Percentiles rank a stretch among this genome's conserved stretches.
Evolutionary conservation across 2,888 invertebrate genomes (phyloP).

Genomic region (Nemotelus pantherinus): DNA sequence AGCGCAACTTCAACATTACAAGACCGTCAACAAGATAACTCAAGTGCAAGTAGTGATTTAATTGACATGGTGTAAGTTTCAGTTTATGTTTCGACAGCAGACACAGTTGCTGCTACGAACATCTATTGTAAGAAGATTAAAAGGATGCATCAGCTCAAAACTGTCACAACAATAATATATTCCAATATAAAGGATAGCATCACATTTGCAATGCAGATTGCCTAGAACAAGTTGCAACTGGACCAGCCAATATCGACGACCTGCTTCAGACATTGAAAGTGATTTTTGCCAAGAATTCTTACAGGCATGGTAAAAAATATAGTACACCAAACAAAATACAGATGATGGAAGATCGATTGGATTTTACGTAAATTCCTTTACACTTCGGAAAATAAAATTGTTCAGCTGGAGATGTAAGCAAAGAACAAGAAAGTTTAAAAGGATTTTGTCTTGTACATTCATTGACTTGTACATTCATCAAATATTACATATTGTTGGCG

Average conservation of each 20-base stretch:
- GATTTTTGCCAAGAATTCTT: no score
- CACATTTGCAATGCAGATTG: constrained; percentile 40
- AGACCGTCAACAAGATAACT: background rate
- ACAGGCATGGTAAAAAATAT: no score
- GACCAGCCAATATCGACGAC: background rate
- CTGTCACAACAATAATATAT: constrained; percentile 40
- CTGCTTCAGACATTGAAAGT: no score
- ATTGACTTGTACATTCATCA: no score
- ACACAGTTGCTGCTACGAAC: background rate
- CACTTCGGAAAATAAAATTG: no score
- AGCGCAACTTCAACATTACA: background rate
- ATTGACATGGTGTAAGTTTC: constrained; percentile 10
- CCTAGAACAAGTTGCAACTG: constrained; percentile 36
- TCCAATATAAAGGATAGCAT: constrained; percentile 39
- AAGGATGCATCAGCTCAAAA: constrained; percentile 25
- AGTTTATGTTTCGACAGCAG: constrained; percentile 13
- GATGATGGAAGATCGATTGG: no score
- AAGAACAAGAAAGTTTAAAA: no score
- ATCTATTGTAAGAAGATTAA: background rate
- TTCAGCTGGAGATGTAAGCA: no score
- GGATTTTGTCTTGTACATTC: no score
- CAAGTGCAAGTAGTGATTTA: constrained; percentile 22
- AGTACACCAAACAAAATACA: no score
- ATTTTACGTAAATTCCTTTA: no score
- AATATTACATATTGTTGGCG: no score